Conservation (phyloP, 2,113 vertebrate genomes). For the Ornithorhynchus anatinus region DNA sequence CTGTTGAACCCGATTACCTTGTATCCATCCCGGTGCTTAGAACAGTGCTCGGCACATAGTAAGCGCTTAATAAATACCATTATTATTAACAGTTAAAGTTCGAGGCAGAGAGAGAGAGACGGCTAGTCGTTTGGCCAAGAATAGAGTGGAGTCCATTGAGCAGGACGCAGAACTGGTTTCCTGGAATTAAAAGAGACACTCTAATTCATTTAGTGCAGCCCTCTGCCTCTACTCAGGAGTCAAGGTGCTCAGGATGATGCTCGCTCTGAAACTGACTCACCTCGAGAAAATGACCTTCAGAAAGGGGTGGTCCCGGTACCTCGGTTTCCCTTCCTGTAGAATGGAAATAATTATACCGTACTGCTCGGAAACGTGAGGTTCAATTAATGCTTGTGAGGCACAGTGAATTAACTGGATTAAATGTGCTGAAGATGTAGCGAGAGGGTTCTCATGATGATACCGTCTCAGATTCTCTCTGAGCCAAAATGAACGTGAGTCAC, state of each 20-base stretch:
- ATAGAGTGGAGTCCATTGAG: no score
- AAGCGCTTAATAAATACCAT: no score
- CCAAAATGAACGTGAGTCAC: background rate
- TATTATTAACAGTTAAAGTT: no score
- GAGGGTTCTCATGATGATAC: no score
- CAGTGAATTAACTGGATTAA: background rate
- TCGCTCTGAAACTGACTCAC: no score
- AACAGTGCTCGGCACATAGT: no score
- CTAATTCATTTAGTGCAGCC: background rate
- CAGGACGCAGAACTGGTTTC: background rate
- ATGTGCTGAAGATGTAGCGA: accelerated
- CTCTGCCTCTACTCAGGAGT: background rate
- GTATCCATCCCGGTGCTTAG: no score
- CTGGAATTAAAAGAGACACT: background rate
- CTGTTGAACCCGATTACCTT: no score
- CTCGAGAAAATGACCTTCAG: background rate
- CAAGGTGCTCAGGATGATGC: accelerated
- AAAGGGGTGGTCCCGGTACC: background rate
- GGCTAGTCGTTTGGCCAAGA: no score
- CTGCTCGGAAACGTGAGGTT: background rate
- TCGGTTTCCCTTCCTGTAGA: background rate
- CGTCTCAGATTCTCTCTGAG: background rate
- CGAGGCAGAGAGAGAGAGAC: no score
- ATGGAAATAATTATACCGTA: background rate
- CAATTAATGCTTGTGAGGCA: background rate